Conservation (phyloP, 2,888 invertebrate genomes). For the Drosophila subquinaria region DNA sequence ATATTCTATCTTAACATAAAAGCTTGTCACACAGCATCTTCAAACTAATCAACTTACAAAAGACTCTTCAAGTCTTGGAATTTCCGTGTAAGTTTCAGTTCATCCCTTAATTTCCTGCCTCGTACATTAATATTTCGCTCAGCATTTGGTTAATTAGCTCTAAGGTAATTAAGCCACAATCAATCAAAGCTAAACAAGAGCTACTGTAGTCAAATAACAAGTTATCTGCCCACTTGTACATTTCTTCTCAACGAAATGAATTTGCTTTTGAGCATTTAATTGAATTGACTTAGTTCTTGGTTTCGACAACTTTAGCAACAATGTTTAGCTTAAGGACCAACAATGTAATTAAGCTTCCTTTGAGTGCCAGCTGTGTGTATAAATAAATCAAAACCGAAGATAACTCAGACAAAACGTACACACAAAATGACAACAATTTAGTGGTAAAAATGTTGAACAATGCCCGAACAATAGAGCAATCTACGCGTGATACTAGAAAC, state of each 20-base stretch:
- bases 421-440: constrained; percentile 26
- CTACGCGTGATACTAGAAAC: constrained; percentile 18
- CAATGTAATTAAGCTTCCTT: constrained; percentile 44
- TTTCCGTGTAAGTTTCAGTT: not conserved
- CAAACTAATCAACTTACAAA: not conserved
- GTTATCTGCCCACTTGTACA: constrained; percentile 31
- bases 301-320: constrained; percentile 31
- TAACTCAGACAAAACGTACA: constrained; percentile 9
- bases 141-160: constrained; percentile 47
- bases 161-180: constrained; percentile 71
- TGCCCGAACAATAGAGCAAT: constrained; percentile 13
- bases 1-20: not conserved
- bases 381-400: constrained; percentile 34
- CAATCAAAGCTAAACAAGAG: constrained; percentile 55
- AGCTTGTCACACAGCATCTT: not conserved
- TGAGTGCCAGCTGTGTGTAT: constrained; percentile 13
- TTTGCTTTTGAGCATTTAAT: constrained; percentile 48
- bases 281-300: constrained; percentile 46
- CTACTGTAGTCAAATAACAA: constrained; percentile 34
- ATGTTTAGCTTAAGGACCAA: constrained; percentile 10
- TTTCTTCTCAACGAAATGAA: constrained; percentile 25
- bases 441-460: constrained; percentile 23
- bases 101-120: not conserved
- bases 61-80: not conserved
- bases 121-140: constrained; percentile 25